Conservation (phyloP, 37 sponge, comb jelly and placozoan genomes). For the Bolinopsis microptera region DNA sequence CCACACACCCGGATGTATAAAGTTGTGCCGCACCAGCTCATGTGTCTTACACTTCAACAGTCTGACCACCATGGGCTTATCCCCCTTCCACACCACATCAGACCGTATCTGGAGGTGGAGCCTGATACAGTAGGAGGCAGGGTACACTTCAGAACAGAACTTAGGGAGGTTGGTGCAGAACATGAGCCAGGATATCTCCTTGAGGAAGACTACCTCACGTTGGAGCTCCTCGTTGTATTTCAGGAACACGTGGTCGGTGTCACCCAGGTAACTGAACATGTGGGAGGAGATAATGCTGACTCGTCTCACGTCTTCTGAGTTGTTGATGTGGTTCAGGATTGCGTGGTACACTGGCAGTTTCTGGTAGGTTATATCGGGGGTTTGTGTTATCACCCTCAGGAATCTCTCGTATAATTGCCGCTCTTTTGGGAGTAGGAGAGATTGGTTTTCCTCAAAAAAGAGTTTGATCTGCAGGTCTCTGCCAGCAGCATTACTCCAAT, state of each 20-base stretch:
- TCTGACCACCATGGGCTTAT: conserved; percentile 48
- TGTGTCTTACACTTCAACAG: neutral
- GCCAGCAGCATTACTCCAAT: neutral
- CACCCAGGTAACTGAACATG: conserved; percentile 43
- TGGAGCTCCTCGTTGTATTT: neutral
- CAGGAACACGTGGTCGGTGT: neutral
- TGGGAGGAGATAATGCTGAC: neutral
- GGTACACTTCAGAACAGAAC: neutral
- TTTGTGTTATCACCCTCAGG: neutral
- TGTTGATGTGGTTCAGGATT: neutral
- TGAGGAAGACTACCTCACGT: conserved; percentile 30
- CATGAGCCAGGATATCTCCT: conserved; percentile 27
- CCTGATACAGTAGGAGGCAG: neutral
- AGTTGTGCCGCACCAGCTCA: conserved; percentile 30
- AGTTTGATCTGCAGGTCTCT: neutral
- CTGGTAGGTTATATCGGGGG: neutral
- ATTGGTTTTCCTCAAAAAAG: neutral
- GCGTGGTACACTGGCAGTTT: neutral
- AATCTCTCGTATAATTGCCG: neutral
- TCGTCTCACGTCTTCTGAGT: neutral
- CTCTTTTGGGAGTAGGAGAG: neutral
- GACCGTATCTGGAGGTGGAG: conserved; percentile 2
- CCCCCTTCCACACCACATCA: conserved; percentile 59
- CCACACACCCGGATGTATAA: conserved; percentile 41
- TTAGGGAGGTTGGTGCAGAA: conserved; percentile 37